phyloP scores from a whole-genome alignment of 2,797 vertebrate species.

The Meriones psammophilus region DNA sequence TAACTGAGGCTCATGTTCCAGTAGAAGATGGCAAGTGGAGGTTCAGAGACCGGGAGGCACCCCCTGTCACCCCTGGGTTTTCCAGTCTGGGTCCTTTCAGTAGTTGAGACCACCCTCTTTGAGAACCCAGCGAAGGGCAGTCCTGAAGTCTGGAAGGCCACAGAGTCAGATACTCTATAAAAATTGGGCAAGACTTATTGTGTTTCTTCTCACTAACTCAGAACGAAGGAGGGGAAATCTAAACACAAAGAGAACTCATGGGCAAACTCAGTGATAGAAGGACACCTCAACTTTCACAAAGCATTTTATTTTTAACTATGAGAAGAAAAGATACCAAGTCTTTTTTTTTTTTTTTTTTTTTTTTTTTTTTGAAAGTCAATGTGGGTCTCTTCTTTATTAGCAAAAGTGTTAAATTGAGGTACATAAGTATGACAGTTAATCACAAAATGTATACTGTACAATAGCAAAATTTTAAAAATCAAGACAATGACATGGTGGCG shows the following conservation, averaged over 20 bases:
- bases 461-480: no score
- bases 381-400: not conserved
- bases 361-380: no score
- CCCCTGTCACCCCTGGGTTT: not conserved
- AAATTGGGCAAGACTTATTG: not conserved
- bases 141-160: not conserved
- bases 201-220: conserved; percentile 10
- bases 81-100: not conserved
- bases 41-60: not conserved
- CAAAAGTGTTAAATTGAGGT: not conserved
- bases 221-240: not conserved
- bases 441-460: not conserved
- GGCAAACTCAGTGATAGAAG: not conserved
- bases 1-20: conserved; percentile 78
- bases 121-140: not conserved
- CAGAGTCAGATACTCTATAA: not conserved
- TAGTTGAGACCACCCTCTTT: not conserved
- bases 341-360: no score
- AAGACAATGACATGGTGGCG: no score
- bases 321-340: not conserved
- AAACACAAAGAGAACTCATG: not conserved
- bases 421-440: no score
- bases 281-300: conserved; percentile 7
- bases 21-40: conserved; percentile 62
- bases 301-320: not conserved